A percentile compares a stretch with the other conserved stretches of the same genome.
Conservation (phyloP, 2,113 vertebrate genomes). For the Calypte anna region DNA sequence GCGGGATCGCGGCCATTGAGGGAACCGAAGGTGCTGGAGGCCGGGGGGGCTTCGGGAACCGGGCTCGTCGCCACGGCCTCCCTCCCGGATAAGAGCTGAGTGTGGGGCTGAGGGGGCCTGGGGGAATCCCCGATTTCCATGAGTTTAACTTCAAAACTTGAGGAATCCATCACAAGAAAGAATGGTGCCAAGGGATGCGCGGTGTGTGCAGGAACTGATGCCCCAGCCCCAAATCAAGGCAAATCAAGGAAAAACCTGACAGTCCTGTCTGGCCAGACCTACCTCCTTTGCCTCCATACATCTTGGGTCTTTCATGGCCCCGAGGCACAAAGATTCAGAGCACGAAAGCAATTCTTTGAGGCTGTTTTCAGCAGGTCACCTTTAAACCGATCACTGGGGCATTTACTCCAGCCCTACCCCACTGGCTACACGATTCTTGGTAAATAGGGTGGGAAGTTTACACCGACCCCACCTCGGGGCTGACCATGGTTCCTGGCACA, state of each 20-base stretch:
- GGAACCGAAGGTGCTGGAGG: not conserved
- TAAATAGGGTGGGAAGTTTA: not conserved
- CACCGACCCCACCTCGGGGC: accelerated
- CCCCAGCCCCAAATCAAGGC: not conserved
- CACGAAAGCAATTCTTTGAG: too few relatives aligned
- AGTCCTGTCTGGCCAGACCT: not conserved
- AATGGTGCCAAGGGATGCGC: accelerated
- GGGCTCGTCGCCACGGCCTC: too few relatives aligned
- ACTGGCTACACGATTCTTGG: too few relatives aligned
- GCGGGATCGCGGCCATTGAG: not conserved
- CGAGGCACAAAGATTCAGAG: too few relatives aligned
- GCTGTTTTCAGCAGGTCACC: not conserved
- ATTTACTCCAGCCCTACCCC: not conserved
- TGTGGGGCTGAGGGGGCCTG: accelerated
- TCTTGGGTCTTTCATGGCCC: not conserved
- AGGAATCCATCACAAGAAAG: not conserved
- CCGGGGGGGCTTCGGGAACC: accelerated
- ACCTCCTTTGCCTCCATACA: too few relatives aligned
- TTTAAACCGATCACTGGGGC: not conserved
- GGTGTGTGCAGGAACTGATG: accelerated
- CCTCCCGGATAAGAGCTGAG: not conserved
- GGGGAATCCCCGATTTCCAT: not conserved
- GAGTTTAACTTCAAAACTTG: not conserved
- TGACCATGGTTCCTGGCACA: not conserved
- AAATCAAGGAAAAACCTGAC: not conserved